Evolutionary conservation across 2,888 invertebrate genomes (phyloP).

Genomic region (Athalia circularis): DNA sequence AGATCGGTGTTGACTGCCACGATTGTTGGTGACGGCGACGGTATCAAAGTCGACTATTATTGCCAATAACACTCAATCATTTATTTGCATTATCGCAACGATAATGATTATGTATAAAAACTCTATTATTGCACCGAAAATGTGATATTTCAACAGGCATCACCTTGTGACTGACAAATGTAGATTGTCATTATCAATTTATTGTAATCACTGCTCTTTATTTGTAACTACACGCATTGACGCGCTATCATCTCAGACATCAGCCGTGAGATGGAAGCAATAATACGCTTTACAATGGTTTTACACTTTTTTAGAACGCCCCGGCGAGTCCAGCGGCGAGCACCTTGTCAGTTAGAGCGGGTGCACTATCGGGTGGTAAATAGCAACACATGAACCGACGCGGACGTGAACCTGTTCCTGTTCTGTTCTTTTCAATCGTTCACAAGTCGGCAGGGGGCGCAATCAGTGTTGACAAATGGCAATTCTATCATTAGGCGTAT

Average conservation of each 20-base stretch:
- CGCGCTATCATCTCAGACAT: not conserved
- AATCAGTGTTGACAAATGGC: conserved; percentile 39
- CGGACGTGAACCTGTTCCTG: conserved; percentile 24
- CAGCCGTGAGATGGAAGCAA: not conserved
- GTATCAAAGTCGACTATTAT: no score
- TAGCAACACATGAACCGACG: no score
- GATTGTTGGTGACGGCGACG: no score
- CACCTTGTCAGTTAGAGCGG: no score
- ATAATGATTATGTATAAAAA: not conserved
- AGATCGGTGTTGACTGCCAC: no score
- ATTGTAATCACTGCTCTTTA: no score
- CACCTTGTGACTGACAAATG: not conserved
- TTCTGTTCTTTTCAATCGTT: not conserved
- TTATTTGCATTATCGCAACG: not conserved
- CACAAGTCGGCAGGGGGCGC: conserved; percentile 19
- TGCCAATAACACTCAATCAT: no score
- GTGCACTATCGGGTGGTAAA: not conserved
- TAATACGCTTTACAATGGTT: no score
- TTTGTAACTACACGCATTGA: not conserved
- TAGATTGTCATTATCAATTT: no score
- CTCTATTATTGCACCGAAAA: not conserved
- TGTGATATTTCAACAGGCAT: not conserved
- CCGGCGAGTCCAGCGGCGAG: not conserved
- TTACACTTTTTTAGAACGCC: not conserved
- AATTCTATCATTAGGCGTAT: conserved; percentile 16